phyloP scores from a whole-genome alignment of 2,888 invertebrate genomes.

The Pandemis cinnamomeana region DNA sequence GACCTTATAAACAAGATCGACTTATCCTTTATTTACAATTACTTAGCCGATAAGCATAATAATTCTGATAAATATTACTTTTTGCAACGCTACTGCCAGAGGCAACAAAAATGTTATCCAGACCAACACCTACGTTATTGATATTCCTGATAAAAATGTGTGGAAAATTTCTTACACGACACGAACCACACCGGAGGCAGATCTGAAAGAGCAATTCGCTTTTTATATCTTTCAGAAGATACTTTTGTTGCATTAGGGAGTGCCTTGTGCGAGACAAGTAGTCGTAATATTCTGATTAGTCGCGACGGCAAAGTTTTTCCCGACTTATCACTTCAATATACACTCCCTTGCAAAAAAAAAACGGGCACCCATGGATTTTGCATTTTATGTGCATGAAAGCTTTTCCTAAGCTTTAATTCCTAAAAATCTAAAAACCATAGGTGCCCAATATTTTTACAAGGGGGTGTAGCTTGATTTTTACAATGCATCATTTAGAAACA shows the following conservation, averaged over 20 bases:
- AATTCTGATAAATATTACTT: too few relatives aligned
- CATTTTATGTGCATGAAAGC: too few relatives aligned
- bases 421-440: too few relatives aligned
- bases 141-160: not conserved
- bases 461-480: not conserved
- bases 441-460: too few relatives aligned
- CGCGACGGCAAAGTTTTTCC: not conserved
- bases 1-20: too few relatives aligned
- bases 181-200: not conserved
- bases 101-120: not conserved
- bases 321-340: not conserved
- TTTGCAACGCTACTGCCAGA: not conserved
- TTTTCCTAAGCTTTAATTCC: too few relatives aligned
- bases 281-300: not conserved
- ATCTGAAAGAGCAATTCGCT: not conserved
- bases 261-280: not conserved
- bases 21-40: too few relatives aligned
- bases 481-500: not conserved
- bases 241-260: not conserved
- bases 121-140: not conserved
- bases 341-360: too few relatives aligned
- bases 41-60: too few relatives aligned
- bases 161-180: not conserved
- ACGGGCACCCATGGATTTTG: too few relatives aligned
- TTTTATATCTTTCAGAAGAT: not conserved